Evolutionary conservation across 2,888 invertebrate genomes (phyloP), one percentile per base, ranked within the genome.

Genomic region (Panorpa germanica): DNA sequence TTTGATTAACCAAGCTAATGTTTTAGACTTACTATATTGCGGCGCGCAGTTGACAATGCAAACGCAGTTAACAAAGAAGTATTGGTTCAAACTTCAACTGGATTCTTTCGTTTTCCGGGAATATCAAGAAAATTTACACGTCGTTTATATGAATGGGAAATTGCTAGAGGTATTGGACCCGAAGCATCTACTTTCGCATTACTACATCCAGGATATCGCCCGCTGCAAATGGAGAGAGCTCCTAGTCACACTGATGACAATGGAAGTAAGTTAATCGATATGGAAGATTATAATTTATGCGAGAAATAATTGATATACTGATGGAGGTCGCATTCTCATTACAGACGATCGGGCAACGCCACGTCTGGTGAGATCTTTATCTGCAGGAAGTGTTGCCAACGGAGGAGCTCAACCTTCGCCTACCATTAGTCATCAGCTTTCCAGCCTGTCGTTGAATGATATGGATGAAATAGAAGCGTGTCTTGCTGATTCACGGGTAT

Each of bases 101-200:
- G 85, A 1, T 73, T 81, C 18, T 78, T 82, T 48, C 68, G 81
- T 46, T 83, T 86, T 45, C 74, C 82, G 60, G 81, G 69, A 7
- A 83, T 88, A 40, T 85, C 85, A 1, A 66, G 82, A 25, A 85
- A 85, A 40, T 90, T 90, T 50, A 85, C 86, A 0, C 71, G 77
- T 15, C 85, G 83, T 45, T 61, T 90, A 0, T 85, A 85, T 49
- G 86, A 88, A 49, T 90, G 88, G 88, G 81, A 83, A 47, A 81
- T 82, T 43, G 76, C 81, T n/a, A 61, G 73, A 35, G 83, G 83
- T 2, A 83, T 85, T 34, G 74, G 75, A 0, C 83, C 83, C 0
- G 83, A 85, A 50, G 73, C 72, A 0, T 85, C 83, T 2, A 83
- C 83, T 0, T 80, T 85, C 39, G 78, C 82, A 0, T 53, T 85